These are phyloP conservation scores for Hephaestus fuliginosus DNA, from an alignment of 2,797 vertebrate species.

Conservation along the genomic window DNA sequence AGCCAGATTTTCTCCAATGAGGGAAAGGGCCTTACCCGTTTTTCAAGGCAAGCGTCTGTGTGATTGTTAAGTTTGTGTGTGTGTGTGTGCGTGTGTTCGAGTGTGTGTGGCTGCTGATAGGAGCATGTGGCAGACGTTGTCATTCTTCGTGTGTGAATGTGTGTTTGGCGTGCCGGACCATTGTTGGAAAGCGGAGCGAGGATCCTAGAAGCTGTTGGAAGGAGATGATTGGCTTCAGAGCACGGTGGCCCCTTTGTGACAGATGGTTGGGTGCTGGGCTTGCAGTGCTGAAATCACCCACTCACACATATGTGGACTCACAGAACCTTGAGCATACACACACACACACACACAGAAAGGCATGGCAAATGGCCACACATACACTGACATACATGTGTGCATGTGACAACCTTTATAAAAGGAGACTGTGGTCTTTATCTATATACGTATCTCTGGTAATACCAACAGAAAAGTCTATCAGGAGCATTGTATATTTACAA, in stretches of 20 bases:
- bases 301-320: conserved; percentile 77
- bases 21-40: conserved; percentile 58
- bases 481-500: conserved; percentile 41
- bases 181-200: conserved; percentile 87
- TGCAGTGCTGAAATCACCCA: conserved; percentile 85
- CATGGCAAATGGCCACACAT: conserved; percentile 50
- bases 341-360: conserved; percentile 34
- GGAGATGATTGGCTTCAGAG: conserved; percentile 91
- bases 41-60: conserved; percentile 61
- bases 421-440: conserved; percentile 27
- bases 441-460: conserved; percentile 40
- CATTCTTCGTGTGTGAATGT: conserved; percentile 82
- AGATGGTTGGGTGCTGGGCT: conserved; percentile 95
- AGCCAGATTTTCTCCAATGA: conserved; percentile 57
- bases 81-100: conserved; percentile 43
- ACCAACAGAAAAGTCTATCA: conserved; percentile 23
- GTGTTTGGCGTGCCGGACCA: conserved; percentile 76
- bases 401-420: conserved; percentile 1
- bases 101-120: conserved; percentile 66
- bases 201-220: conserved; percentile 87
- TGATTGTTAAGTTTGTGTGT: conserved; percentile 64
- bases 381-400: conserved; percentile 33
- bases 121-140: conserved; percentile 79
- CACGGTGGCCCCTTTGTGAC: conserved; percentile 90
- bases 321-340: conserved; percentile 33